Conservation (phyloP, 2,113 vertebrate species). For the Chaetodon auriga region DNA sequence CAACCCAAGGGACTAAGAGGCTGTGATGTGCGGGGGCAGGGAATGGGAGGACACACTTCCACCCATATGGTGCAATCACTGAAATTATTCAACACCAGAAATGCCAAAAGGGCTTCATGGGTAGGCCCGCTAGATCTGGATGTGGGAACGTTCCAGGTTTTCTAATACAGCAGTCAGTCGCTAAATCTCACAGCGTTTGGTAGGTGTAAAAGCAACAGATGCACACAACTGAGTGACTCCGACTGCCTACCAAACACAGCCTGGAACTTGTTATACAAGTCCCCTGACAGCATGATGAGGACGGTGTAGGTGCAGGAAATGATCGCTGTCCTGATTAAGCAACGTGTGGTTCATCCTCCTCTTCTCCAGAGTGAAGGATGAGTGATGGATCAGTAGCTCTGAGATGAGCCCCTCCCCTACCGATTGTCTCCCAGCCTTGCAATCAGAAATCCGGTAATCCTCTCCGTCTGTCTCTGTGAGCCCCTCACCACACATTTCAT, state of each 20-base stretch:
- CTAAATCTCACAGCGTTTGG: constrained; percentile 24
- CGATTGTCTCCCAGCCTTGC: constrained; percentile 52
- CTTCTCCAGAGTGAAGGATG: constrained; percentile 30
- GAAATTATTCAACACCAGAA: constrained; percentile 56
- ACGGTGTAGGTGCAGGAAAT: constrained; percentile 38
- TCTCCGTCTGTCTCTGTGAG: constrained; percentile 67
- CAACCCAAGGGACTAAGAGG: constrained; percentile 63
- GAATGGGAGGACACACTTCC: constrained; percentile 35
- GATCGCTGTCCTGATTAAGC: constrained; percentile 43
- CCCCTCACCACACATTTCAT: constrained; percentile 64
- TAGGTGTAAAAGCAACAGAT: constrained; percentile 58
- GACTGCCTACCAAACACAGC: constrained; percentile 25
- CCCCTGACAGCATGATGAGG: constrained; percentile 14
- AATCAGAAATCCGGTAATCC: constrained; percentile 73
- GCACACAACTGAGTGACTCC: constrained; percentile 14
- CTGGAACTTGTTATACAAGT: constrained; percentile 28
- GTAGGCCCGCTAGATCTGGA: constrained; percentile 33
- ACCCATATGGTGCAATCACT: constrained; percentile 67
- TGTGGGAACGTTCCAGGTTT: constrained; percentile 21
- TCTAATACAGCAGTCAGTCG: constrained; percentile 20
- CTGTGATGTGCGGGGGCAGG: constrained; percentile 60
- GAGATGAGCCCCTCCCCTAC: constrained; percentile 52
- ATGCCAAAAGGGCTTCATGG: constrained; percentile 45
- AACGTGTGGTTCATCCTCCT: constrained; percentile 23
- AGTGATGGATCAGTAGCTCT: constrained; percentile 55